These are phyloP conservation scores for Diorhabda sublineata DNA, from an alignment of 1,140 invertebrate species.

Conservation along the genomic window DNA sequence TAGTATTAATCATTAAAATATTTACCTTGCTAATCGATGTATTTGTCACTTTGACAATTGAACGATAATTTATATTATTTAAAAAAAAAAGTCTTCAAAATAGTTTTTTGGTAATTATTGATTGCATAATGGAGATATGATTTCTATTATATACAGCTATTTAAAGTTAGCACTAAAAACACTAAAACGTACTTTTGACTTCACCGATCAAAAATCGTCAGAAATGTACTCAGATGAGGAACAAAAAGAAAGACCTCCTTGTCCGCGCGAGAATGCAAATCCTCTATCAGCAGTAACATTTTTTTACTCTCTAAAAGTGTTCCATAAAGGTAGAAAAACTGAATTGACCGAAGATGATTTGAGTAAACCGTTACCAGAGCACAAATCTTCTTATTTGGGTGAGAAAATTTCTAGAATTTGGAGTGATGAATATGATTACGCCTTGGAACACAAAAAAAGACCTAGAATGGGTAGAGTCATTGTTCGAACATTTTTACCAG, in stretches of 20 bases:
- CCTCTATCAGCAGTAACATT: slow-evolving; percentile 52
- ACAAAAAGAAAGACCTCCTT: slow-evolving; percentile 32
- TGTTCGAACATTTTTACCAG: slow-evolving; percentile 43
- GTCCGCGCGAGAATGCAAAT: slow-evolving; percentile 51
- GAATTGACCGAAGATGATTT: slow-evolving; percentile 38
- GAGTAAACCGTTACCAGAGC: slow-evolving; percentile 33
- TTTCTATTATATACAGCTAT: too few species aligned
- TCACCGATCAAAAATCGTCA: neutral
- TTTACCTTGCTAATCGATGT: too few species aligned
- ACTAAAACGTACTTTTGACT: too few species aligned
- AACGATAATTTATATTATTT: too few species aligned
- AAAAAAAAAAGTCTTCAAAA: too few species aligned
- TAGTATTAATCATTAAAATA: too few species aligned
- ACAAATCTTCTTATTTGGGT: slow-evolving; percentile 37
- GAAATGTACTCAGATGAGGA: neutral
- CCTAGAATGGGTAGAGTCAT: slow-evolving; percentile 47
- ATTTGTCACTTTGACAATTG: too few species aligned
- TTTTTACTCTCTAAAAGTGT: slow-evolving; percentile 46
- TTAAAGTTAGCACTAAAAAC: too few species aligned
- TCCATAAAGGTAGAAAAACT: slow-evolving; percentile 30
- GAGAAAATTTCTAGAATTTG: slow-evolving; percentile 34
- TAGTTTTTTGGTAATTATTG: too few species aligned
- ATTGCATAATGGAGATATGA: too few species aligned
- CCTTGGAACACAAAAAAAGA: slow-evolving; percentile 23
- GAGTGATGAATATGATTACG: slow-evolving; percentile 31